A percentile compares a stretch with the other conserved stretches of the same genome.
phyloP scores from a whole-genome alignment of 2,888 invertebrate genomes.

The Trissolcus japonicus region DNA sequence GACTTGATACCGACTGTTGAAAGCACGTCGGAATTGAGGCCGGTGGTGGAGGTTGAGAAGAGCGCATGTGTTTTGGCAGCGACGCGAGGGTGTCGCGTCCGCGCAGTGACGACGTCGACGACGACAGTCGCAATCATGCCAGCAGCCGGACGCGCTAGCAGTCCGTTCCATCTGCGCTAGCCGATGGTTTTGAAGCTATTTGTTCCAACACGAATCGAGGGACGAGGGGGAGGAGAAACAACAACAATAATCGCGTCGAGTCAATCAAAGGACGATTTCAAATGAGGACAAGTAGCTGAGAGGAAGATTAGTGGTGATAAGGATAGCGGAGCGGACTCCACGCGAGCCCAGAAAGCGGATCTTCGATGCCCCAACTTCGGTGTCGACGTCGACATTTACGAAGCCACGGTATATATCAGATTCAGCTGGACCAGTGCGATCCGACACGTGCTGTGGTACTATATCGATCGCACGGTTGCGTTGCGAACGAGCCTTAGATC shows the following conservation, averaged over 20 bases:
- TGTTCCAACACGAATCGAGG: constrained; percentile 40
- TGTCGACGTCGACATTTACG: constrained; percentile 69
- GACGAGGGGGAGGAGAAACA: constrained; percentile 8
- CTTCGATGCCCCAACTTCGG: constrained; percentile 68
- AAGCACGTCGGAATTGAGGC: constrained; percentile 44
- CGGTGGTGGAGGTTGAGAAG: constrained; percentile 59
- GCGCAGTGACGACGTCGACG: constrained; percentile 67
- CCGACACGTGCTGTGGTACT: not conserved
- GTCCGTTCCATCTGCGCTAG: constrained; percentile 63
- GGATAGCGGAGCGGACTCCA: not conserved
- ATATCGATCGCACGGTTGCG: not conserved
- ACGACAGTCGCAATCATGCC: constrained; percentile 74
- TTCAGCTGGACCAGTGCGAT: not conserved
- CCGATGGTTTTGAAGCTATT: constrained; percentile 31
- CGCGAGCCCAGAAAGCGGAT: constrained; percentile 29
- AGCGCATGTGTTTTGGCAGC: constrained; percentile 67
- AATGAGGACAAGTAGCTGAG: not conserved
- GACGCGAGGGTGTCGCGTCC: constrained; percentile 68
- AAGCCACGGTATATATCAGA: constrained; percentile 70
- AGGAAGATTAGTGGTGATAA: constrained; percentile 2
- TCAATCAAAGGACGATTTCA: not conserved
- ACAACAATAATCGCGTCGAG: constrained; percentile 11
- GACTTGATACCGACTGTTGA: constrained; percentile 38
- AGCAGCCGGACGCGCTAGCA: constrained; percentile 72
- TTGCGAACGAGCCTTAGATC: not conserved